A percentile compares a stretch with the other conserved stretches of the same genome.
Conservation (phyloP, 2,113 vertebrate genomes). For the Noctilio leporinus region DNA sequence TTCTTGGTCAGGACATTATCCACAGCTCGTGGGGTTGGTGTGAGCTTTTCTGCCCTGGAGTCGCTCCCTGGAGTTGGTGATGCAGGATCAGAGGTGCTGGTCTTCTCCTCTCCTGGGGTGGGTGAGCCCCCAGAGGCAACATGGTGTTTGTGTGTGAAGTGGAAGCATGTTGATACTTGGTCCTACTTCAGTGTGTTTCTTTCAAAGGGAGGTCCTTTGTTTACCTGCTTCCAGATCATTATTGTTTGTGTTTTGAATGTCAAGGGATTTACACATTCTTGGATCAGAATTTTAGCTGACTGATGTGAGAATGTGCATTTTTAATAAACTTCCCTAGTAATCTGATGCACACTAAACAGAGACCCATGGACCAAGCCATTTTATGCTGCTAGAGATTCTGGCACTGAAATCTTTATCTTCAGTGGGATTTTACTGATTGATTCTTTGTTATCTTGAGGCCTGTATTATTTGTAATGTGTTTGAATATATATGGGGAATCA, state of each 20-base stretch:
- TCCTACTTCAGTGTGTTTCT: background rate
- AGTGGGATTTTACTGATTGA: background rate
- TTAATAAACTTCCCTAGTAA: background rate
- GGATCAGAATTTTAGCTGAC: background rate
- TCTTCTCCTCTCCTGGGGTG: background rate
- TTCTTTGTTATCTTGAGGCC: background rate
- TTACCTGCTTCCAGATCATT: background rate
- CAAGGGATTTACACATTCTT: background rate
- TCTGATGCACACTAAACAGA: background rate
- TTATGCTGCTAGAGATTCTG: background rate
- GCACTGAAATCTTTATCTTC: background rate
- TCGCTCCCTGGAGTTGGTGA: background rate
- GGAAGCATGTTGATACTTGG: background rate
- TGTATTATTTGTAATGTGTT: background rate
- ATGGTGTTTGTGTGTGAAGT: rapidly evolving
- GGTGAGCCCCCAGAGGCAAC: background rate
- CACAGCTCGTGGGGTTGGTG: background rate
- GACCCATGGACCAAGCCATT: background rate
- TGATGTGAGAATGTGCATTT: background rate
- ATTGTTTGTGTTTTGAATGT: background rate
- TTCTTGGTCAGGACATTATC: background rate
- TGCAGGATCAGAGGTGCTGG: background rate
- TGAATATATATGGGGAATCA: background rate
- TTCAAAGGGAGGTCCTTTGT: background rate
- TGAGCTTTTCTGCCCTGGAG: background rate